Conservation (phyloP, 1,140 invertebrate species). For the Psix sp. region DNA sequence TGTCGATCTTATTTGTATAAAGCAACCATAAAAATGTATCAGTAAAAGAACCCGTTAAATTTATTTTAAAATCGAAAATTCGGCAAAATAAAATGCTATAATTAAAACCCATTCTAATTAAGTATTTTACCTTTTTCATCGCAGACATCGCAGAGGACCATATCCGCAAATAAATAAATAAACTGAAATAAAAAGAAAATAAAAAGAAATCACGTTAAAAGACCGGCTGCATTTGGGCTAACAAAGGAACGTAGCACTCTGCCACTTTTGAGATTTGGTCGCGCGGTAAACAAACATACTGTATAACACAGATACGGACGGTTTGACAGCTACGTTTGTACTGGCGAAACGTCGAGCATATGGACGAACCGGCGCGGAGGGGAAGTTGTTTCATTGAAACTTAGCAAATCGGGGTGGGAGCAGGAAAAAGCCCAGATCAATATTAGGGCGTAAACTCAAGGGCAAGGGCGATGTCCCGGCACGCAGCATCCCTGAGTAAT, state of each 20-base stretch:
- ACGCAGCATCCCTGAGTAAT: slow-evolving; percentile 40
- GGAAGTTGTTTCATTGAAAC: slow-evolving; percentile 60
- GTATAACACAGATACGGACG: slow-evolving; percentile 40
- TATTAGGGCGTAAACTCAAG: slow-evolving; percentile 73
- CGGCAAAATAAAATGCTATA: not conserved
- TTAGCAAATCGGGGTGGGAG: slow-evolving; percentile 43
- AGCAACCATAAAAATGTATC: no score
- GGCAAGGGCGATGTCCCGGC: slow-evolving; percentile 63
- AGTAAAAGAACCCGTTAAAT: no score
- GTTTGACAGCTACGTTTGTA: slow-evolving; percentile 70
- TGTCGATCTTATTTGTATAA: no score
- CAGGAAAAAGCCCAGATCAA: slow-evolving; percentile 65
- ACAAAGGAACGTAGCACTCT: not conserved
- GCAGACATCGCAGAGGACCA: slow-evolving; percentile 72
- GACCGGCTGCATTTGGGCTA: not conserved
- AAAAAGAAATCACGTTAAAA: not conserved
- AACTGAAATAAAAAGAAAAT: not conserved
- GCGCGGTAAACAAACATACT: slow-evolving; percentile 14
- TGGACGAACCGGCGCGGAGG: slow-evolving; percentile 56
- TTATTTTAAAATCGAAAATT: no score
- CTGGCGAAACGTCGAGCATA: slow-evolving; percentile 66
- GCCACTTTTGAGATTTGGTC: not conserved
- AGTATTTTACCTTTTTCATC: slow-evolving; percentile 66
- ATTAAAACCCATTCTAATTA: not conserved
- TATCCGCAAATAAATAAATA: slow-evolving; percentile 29